A percentile compares a stretch with the other conserved stretches of the same genome.
These are phyloP conservation scores for Hylaeus volcanicus DNA, from an alignment of 1,140 invertebrate species.

Conservation along the genomic window DNA sequence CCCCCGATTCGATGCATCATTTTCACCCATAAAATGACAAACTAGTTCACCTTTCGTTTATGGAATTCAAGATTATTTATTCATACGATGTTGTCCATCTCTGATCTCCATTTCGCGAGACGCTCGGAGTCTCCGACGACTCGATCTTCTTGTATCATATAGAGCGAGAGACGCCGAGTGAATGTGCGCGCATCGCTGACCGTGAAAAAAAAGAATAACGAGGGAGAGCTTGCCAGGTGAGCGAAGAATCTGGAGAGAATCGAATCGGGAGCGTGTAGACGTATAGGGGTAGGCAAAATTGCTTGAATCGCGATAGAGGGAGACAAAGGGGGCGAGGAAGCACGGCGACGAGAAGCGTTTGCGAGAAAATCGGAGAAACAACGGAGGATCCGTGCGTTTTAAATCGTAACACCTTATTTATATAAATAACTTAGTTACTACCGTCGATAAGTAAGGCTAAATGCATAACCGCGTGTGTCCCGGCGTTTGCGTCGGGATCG, in stretches of 20 bases:
- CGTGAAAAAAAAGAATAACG: slow-evolving; percentile 9
- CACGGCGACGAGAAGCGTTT: too few species aligned
- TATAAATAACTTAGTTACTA: slow-evolving; percentile 75
- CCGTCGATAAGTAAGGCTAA: slow-evolving; percentile 71
- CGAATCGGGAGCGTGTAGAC: slow-evolving; percentile 2
- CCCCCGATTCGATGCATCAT: too few species aligned
- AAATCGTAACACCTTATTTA: slow-evolving; percentile 75
- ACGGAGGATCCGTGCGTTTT: slow-evolving; percentile 67
- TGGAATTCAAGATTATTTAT: too few species aligned
- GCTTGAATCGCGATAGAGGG: slow-evolving; percentile 6
- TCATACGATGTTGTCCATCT: too few species aligned
- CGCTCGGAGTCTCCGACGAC: slow-evolving; percentile 16
- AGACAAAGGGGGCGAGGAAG: background rate
- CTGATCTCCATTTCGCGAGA: background rate
- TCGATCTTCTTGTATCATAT: slow-evolving; percentile 55
- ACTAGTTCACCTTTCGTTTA: too few species aligned
- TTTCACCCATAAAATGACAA: too few species aligned
- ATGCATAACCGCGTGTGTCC: slow-evolving; percentile 72
- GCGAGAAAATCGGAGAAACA: slow-evolving; percentile 32
- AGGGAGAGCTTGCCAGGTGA: background rate
- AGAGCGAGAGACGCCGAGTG: slow-evolving; percentile 27
- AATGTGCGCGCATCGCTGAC: slow-evolving; percentile 6
- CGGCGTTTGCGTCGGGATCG: slow-evolving; percentile 66
- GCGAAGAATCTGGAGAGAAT: too few species aligned
- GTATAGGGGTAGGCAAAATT: slow-evolving; percentile 24